These are phyloP conservation scores for Laothoe populi DNA, from an alignment of 2,888 invertebrate genomes.

Conservation along the genomic window DNA sequence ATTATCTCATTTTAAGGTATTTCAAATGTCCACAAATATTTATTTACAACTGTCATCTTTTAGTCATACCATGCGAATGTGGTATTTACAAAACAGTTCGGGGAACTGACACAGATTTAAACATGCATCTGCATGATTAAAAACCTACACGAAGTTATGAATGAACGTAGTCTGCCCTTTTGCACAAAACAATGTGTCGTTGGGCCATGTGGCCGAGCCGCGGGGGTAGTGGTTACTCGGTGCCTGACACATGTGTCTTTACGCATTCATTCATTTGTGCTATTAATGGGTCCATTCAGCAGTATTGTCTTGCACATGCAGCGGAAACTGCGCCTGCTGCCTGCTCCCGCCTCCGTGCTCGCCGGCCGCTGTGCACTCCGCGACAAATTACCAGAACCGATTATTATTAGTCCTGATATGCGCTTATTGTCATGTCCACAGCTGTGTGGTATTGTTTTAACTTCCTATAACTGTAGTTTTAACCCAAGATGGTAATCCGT, in stretches of 20 bases:
- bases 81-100: conserved; percentile 61
- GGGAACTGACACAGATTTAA: conserved; percentile 57
- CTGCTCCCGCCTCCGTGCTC: conserved; percentile 51
- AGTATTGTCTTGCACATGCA: conserved; percentile 82
- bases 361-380: conserved; percentile 41
- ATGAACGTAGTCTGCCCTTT: conserved; percentile 72
- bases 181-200: conserved; percentile 75
- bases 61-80: conserved; percentile 8
- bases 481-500: conserved; percentile 5
- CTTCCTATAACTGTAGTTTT: conserved; percentile 16
- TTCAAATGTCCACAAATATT: neutral
- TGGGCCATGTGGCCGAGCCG: conserved; percentile 64
- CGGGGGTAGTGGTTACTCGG: conserved; percentile 50
- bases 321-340: conserved; percentile 64
- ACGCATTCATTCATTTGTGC: conserved; percentile 79
- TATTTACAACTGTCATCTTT: conserved; percentile 8
- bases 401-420: conserved; percentile 46
- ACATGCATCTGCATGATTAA: conserved; percentile 4
- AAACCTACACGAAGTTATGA: conserved; percentile 53
- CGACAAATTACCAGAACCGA: conserved; percentile 74
- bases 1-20: neutral
- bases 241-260: conserved; percentile 71
- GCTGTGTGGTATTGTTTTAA: conserved; percentile 15
- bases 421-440: conserved; percentile 26
- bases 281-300: conserved; percentile 81